These are phyloP conservation scores for Pteria penguin DNA, from an alignment of 2,888 invertebrate species.

Conservation along the genomic window DNA sequence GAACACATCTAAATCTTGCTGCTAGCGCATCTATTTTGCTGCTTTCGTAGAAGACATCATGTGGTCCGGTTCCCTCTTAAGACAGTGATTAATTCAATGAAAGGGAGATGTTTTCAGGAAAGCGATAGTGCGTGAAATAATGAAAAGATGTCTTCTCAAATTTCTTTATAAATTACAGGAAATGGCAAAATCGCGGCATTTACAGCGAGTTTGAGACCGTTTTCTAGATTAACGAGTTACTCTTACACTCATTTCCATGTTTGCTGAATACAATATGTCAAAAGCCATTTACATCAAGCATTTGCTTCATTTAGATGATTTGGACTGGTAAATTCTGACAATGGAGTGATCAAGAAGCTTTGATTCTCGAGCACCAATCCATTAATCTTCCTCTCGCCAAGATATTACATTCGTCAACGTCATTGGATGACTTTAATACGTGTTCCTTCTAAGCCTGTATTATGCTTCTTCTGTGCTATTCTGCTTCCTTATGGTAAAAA, in stretches of 20 bases:
- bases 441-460: no score
- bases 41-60: not conserved
- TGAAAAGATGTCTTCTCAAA: conserved; percentile 41
- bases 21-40: no score
- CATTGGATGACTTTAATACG: no score
- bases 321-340: not conserved
- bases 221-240: conserved; percentile 36
- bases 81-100: conserved; percentile 24
- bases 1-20: no score
- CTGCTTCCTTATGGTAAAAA: no score
- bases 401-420: no score
- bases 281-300: conserved; percentile 35
- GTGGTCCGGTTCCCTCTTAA: not conserved
- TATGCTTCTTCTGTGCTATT: no score
- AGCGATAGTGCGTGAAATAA: conserved; percentile 45
- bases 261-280: conserved; percentile 31
- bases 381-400: not conserved
- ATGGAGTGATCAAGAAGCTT: not conserved
- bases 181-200: conserved; percentile 36
- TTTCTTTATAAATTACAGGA: conserved; percentile 34
- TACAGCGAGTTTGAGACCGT: conserved; percentile 41
- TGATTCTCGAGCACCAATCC: not conserved
- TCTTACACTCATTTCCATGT: conserved; percentile 32
- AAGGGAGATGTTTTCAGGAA: conserved; percentile 34
- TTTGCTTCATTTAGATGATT: conserved; percentile 14